Base-by-base conservation (phyloP, 2,888 invertebrate genomes). In the Eristalinus aeneus region DNA sequence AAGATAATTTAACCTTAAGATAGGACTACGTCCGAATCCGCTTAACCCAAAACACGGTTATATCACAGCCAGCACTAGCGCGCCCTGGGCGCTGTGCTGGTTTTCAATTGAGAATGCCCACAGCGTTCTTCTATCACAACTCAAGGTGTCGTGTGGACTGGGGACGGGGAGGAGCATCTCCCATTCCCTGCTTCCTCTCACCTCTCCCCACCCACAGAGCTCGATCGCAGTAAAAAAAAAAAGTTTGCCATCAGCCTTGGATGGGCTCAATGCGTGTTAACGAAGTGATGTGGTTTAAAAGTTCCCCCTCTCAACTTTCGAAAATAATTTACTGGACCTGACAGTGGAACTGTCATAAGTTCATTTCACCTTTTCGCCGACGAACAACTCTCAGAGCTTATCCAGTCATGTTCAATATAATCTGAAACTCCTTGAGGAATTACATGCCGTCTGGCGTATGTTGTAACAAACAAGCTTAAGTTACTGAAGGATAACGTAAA, bases 61-160 rank as follows among this genome's bases (percentile, higher is more conserved):
- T 39, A 58, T 31, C 56, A 20, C 46, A 34, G 32, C n/a, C 23
- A 32, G 27, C 53, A 54, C 54, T 11, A 11, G 2, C 1, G 12
- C 11, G 4, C 23, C 11, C 2, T 27, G 27, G 27, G 27, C 27
- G 27, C n/a, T 27, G 22, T 16, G 27, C 53, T n/a, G 23, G 12
- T 20, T 68, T 32, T 16, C 10, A 68, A 68, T 61, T 68, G 60
- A 53, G 60, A 68, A 76, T 61, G 76, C 68, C 61, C 61, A 76
- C 53, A 36, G 32, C 76, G 68, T 68, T 36, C 53, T 61, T 36
- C 53, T 61, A 61, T 23, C 36, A 8, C 46, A 27, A 32, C 27
- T 54, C 60, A 36, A 54, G 58, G 46, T 75, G 22, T 34, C 27
- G 31, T n/a, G 39, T n/a, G n/a, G n/a, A 16, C 12, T 16, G 16